Evolutionary conservation across 64 coral and sea anemone species (phyloP).

Genomic region (Pachyseris speciosa): DNA sequence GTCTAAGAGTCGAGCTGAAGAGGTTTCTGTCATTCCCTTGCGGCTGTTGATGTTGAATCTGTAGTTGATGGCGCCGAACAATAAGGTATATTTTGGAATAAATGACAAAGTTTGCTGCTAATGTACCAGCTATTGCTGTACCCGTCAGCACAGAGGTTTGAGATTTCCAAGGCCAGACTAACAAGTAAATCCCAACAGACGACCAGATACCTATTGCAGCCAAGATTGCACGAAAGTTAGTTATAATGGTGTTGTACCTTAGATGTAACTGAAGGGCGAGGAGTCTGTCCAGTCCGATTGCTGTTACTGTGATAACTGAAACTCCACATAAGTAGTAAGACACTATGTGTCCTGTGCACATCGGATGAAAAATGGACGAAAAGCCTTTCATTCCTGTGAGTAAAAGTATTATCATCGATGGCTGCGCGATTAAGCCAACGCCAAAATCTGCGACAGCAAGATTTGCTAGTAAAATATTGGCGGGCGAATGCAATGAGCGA

Average conservation of each 20-base stretch:
- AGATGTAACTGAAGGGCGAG: constrained; percentile 48
- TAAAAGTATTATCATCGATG: not conserved
- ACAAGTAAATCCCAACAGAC: not conserved
- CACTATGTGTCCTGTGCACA: not conserved
- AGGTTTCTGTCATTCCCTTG: not conserved
- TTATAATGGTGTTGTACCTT: constrained; percentile 27
- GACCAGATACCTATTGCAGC: not conserved
- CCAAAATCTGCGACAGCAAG: not conserved
- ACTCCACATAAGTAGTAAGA: not conserved
- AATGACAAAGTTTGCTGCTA: constrained; percentile 10
- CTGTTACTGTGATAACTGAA: not conserved
- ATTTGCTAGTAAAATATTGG: not conserved
- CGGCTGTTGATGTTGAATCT: not conserved
- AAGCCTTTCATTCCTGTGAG: not conserved
- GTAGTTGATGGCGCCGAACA: not conserved
- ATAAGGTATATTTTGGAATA: constrained; percentile 7
- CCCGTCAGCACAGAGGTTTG: too few species aligned
- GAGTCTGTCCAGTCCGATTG: constrained; percentile 28
- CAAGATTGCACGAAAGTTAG: not conserved
- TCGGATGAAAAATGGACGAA: not conserved
- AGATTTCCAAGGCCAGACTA: too few species aligned
- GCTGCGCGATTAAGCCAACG: not conserved
- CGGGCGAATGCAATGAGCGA: not conserved
- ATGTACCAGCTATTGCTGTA: too few species aligned
- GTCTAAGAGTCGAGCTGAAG: not conserved